Conservation (phyloP, 2,113 vertebrate species). For the Psammodynastes pulverulentus region DNA sequence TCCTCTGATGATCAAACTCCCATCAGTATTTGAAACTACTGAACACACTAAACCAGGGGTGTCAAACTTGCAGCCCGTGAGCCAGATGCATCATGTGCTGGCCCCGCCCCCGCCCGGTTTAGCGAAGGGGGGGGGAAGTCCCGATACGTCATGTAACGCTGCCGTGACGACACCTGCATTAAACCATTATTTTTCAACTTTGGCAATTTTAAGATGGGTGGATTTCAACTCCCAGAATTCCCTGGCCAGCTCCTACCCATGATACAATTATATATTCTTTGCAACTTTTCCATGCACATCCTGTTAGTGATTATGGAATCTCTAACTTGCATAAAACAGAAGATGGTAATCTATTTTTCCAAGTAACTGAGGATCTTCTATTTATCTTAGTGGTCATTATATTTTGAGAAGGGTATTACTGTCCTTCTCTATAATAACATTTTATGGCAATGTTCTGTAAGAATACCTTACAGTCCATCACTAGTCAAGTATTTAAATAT, state of each 20-base stretch:
- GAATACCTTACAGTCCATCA: neutral
- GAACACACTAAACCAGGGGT: no score
- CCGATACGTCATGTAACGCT: no score
- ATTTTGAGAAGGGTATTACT: neutral
- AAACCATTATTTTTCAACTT: neutral
- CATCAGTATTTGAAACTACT: neutral
- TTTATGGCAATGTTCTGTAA: neutral
- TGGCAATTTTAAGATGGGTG: no score
- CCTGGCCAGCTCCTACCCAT: neutral
- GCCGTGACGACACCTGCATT: no score
- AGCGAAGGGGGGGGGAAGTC: no score
- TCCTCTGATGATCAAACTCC: neutral
- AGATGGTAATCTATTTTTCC: neutral
- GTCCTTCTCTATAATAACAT: no score
- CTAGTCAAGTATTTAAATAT: neutral
- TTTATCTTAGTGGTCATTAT: neutral
- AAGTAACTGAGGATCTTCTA: neutral
- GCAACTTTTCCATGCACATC: neutral
- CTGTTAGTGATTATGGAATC: neutral
- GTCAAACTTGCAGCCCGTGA: no score
- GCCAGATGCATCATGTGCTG: no score
- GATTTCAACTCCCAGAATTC: no score
- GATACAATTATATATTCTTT: neutral
- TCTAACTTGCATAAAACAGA: neutral
- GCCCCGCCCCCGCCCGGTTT: no score